Conservation (phyloP, 2,797 vertebrate genomes). For the Anomalospiza imberbis region DNA sequence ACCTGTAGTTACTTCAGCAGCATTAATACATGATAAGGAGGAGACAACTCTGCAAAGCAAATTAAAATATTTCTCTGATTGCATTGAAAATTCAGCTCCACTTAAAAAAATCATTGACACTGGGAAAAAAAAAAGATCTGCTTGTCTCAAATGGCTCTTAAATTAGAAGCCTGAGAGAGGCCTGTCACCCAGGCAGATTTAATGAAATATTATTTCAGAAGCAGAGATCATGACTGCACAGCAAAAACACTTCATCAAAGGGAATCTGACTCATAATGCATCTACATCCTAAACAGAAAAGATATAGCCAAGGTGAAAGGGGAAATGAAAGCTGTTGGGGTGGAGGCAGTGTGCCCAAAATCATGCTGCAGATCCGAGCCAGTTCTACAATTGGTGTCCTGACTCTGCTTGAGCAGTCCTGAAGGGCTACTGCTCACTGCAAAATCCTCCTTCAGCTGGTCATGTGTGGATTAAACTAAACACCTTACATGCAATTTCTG, state of each 20-base stretch:
- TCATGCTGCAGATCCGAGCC: background rate
- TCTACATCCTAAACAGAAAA: background rate
- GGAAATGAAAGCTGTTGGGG: background rate
- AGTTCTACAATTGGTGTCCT: background rate
- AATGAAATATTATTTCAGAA: background rate
- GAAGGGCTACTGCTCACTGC: background rate
- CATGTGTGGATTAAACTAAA: background rate
- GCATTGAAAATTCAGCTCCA: conserved; percentile 25
- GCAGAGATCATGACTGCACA: background rate
- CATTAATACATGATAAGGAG: background rate
- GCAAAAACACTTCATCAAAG: background rate
- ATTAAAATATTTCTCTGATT: conserved; percentile 1
- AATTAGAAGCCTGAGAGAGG: background rate
- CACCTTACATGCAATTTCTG: background rate
- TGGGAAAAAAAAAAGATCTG: background rate
- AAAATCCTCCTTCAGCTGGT: too few relatives aligned
- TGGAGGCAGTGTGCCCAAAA: background rate
- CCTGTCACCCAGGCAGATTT: background rate
- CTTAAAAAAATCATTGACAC: background rate
- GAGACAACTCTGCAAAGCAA: background rate
- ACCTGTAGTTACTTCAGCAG: background rate
- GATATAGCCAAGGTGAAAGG: background rate
- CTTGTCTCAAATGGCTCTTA: background rate
- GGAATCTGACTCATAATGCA: background rate
- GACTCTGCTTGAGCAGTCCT: background rate